Conservation (phyloP, 1,140 invertebrate genomes). For the Drosophila yakuba region DNA sequence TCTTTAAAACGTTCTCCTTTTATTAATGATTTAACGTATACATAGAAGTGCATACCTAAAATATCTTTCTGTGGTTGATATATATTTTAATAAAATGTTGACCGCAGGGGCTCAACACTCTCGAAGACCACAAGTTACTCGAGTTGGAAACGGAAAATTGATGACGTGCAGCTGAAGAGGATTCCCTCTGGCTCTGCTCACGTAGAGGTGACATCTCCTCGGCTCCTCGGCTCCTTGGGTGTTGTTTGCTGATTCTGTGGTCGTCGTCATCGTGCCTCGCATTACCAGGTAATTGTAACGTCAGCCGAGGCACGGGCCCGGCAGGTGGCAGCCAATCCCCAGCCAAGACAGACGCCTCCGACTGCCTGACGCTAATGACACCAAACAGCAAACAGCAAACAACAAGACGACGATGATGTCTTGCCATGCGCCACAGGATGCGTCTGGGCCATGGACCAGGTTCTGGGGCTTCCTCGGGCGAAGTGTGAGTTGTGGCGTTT, state of each 20-base stretch:
- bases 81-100: not conserved
- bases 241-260: conserved; percentile 69
- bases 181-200: conserved; percentile 7
- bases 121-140: conserved; percentile 7
- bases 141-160: conserved; percentile 1
- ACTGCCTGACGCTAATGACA: conserved; percentile 69
- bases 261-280: conserved; percentile 47
- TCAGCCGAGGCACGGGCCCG: conserved; percentile 54
- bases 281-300: conserved; percentile 78
- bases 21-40: too few relatives aligned
- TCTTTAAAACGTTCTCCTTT: not conserved
- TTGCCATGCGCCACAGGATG: conserved; percentile 81
- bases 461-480: conserved; percentile 5
- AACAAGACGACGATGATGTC: conserved; percentile 34
- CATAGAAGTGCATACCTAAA: too few relatives aligned
- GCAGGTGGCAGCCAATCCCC: conserved; percentile 59
- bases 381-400: conserved; percentile 15
- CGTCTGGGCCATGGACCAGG: conserved; percentile 56
- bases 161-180: conserved; percentile 31
- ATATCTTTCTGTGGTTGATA: too few relatives aligned
- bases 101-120: conserved; percentile 4
- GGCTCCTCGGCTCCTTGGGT: conserved; percentile 8
- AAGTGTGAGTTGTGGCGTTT: conserved; percentile 17
- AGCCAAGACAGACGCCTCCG: conserved; percentile 54
- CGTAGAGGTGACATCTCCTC: conserved; percentile 27